Percentiles rank a stretch among this genome's conserved stretches.
Conservation (phyloP, 2,113 vertebrate genomes). For the Chauna torquata region DNA sequence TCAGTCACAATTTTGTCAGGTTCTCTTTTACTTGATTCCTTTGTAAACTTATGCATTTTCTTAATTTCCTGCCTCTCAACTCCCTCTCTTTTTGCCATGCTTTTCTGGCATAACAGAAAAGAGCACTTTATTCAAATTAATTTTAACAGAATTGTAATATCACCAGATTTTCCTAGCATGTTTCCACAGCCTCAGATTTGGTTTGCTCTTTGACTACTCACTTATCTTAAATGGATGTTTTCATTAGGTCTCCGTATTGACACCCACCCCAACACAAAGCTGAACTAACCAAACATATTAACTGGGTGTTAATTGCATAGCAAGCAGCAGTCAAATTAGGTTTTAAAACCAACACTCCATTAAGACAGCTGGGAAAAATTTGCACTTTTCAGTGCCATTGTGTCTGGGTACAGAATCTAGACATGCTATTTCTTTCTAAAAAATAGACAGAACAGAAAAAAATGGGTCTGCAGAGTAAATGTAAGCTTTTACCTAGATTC, state of each 20-base stretch:
- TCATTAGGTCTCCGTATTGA: background rate
- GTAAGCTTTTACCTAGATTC: background rate
- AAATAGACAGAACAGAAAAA: background rate
- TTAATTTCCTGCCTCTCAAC: background rate
- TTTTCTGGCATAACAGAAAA: background rate
- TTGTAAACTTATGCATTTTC: background rate
- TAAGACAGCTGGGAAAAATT: constrained; percentile 8
- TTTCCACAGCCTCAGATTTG: background rate
- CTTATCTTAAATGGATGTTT: background rate
- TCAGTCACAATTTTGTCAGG: background rate
- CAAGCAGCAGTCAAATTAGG: background rate
- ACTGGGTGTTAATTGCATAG: background rate
- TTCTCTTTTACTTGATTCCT: background rate
- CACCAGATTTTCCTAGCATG: background rate
- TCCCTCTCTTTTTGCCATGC: background rate
- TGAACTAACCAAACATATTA: background rate
- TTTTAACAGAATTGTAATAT: background rate
- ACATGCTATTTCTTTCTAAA: background rate
- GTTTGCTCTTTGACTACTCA: background rate
- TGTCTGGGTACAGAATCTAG: background rate
- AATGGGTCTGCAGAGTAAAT: background rate
- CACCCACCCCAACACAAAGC: background rate
- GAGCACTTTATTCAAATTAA: background rate
- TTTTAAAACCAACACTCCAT: constrained; percentile 11
- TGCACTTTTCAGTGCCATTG: background rate